Base-by-base conservation (phyloP, 2,113 vertebrate species). In the Crotalus viridis region DNA sequence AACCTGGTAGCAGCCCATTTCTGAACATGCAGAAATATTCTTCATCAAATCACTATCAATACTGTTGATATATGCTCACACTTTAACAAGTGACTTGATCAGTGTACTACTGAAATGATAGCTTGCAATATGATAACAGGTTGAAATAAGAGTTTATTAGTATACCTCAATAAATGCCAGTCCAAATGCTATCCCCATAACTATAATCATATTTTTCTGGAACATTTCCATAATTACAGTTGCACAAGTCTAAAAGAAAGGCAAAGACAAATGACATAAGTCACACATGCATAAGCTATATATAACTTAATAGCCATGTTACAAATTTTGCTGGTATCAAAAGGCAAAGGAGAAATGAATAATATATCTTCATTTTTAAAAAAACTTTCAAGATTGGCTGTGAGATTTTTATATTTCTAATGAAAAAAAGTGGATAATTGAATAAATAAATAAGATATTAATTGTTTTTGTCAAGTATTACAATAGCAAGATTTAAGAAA, bases 161-260 rank as follows among this genome's bases (percentile, higher is more conserved):
- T 89, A 26, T 97, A 98, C 98, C 98, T 98, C 98, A 55, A 98
- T 5, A 90, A 92, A n/a, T 0, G 97, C 96, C 94, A 98, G 89
- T 96, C 97, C 98, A 96, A 98, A 98, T 46, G 98, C 95, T 0
- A 98, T 69, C 52, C 97, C 97, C 89, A 97, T 96, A 88, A 98
- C 3, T 93, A 97, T 90, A 12, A 90, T 0, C 61, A 97, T 43
- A 74, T 93, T 87, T 0, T 96, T 94, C 90, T 94, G 81, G n/a
- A 97, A 0, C 0, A 74, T 5, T 0, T 96, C 2, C 0, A 22
- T 7, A 13, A 98, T 26, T 3, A 85, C 39, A 19, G 51, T 0
- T 85, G 28, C 17, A 92, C 98, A 98, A 57, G 94, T 0, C 98
- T 98, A 96, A 96, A 96, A 94, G 92, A 93, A 94, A 95, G 43